These are phyloP conservation scores for Drosophila miranda DNA, from an alignment of 1,140 invertebrate genomes.

Conservation along the genomic window DNA sequence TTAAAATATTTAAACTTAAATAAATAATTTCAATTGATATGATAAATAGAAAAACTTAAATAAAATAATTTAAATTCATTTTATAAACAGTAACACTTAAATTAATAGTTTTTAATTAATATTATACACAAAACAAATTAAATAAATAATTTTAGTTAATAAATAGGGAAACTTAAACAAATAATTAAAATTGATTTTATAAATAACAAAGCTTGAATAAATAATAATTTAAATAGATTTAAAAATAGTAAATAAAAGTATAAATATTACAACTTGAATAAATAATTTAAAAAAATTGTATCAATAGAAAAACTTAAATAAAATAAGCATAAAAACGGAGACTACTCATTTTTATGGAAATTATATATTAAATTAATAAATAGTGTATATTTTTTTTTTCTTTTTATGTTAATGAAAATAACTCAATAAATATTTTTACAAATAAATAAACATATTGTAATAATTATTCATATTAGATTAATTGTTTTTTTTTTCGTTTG, in stretches of 20 bases:
- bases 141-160: too few relatives aligned
- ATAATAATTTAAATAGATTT: too few relatives aligned
- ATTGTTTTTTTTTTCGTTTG: constrained; percentile 1
- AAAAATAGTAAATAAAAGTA: not conserved
- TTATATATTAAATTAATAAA: not conserved
- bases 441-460: not conserved
- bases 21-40: not conserved
- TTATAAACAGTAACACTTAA: too few relatives aligned
- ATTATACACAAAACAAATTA: too few relatives aligned
- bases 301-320: not conserved
- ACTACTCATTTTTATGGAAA: not conserved
- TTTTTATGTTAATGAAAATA: constrained; percentile 1
- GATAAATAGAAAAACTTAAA: not conserved
- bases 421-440: not conserved
- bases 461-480: not conserved
- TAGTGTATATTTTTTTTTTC: rapidly evolving
- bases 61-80: too few relatives aligned
- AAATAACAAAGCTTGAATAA: too few relatives aligned
- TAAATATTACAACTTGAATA: not conserved
- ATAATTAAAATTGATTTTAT: too few relatives aligned
- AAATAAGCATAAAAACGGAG: not conserved
- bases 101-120: too few relatives aligned
- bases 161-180: too few relatives aligned
- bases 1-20: too few relatives aligned
- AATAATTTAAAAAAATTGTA: not conserved